Evolutionary conservation across 2,888 invertebrate species (phyloP), one percentile per base, ranked within the genome.

Genomic region (Chouioia cunea): DNA sequence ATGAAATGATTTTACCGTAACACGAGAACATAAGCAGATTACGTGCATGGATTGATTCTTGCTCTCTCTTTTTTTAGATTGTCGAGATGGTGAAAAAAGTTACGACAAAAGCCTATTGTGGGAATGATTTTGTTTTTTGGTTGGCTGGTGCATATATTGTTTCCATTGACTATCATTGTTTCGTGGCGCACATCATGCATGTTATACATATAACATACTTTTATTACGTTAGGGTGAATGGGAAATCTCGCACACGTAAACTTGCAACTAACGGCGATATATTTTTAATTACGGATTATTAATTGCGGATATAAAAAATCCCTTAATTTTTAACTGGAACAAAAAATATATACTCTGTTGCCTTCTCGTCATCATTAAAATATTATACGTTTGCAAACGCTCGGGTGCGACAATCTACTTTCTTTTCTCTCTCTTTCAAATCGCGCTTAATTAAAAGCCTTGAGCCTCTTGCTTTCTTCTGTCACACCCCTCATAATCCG

Each of bases 371-470:
- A n/a, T 65, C 65, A 65, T 65, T 65, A 65, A 65, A 65, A 65
- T 57, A 6, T 27, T 27, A 27, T 27, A 27, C 16, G 54, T 36
- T 22, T 72, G 73, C 79, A 82, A 82, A 81, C 82, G 79, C 77
- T 76, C 65, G 12, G 57, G 79, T 77, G 80, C n/a, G n/a, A n/a
- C n/a, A n/a, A n/a, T n/a, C n/a, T n/a, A n/a, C n/a, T n/a, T n/a
- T n/a, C n/a, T n/a, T n/a, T n/a, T n/a, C n/a, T n/a, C n/a, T n/a
- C n/a, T 80, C 80, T 80, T 79, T 81, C 79, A 79, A 82, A 81
- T 82, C 80, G 80, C 79, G 80, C 79, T 81, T 83, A 84, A 84
- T 84, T 84, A 82, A 83, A 82, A 81, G 81, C 80, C 80, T 80
- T 77, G 76, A 46, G 57, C 48, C 56, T 43, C 8, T 2, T 16